Evolutionary conservation across 2,797 vertebrate species (phyloP).

Genomic region (Chrysocyon brachyurus): DNA sequence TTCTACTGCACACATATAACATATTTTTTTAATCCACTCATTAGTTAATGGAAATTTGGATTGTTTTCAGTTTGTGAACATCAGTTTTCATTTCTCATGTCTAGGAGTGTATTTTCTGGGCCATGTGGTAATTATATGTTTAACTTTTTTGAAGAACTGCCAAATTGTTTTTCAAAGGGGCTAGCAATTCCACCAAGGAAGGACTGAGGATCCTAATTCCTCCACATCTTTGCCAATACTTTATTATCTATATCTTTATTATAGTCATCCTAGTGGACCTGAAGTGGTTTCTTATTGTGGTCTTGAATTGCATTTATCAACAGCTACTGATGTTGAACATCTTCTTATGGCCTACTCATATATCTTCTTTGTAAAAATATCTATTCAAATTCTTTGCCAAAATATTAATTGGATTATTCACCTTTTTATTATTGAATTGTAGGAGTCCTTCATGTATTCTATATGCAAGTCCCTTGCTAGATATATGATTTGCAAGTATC

Average conservation of each 20-base stretch:
- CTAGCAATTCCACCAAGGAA: not conserved
- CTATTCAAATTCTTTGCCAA: not conserved
- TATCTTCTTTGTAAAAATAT: not conserved
- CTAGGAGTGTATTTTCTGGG: not conserved
- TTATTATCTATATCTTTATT: not conserved
- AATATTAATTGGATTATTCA: not conserved
- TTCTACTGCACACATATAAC: not conserved
- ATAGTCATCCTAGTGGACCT: not conserved
- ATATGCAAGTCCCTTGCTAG: not conserved
- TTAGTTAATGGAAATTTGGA: not conserved
- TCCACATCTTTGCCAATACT: not conserved
- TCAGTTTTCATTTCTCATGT: not conserved
- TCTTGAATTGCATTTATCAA: not conserved
- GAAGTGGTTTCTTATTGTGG: not conserved
- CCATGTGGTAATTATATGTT: not conserved
- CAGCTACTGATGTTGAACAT: not conserved
- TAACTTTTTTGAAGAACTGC: not conserved
- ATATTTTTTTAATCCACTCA: not conserved
- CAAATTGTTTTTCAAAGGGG: not conserved
- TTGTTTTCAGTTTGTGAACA: not conserved
- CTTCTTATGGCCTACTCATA: not conserved
- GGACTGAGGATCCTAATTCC: not conserved
- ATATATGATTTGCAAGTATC: not conserved
- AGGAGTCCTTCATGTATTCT: not conserved
- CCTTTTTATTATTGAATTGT: not conserved